These are phyloP conservation scores for Drosophila albomicans DNA, from an alignment of 1,140 invertebrate genomes.

Conservation along the genomic window DNA sequence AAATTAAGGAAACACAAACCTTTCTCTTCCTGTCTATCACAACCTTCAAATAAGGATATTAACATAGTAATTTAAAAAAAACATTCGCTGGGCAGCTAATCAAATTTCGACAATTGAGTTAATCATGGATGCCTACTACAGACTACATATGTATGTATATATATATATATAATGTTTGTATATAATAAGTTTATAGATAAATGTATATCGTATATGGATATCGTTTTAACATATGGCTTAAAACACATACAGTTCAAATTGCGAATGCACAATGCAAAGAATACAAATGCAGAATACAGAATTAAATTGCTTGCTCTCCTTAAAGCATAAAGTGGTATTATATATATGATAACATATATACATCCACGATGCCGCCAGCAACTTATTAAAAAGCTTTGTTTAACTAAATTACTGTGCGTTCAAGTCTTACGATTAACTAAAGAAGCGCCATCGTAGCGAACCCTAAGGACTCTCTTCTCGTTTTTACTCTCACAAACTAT, in stretches of 20 bases:
- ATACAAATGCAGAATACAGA: constrained; percentile 78
- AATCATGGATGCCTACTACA: constrained; percentile 59
- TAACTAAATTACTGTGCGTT: constrained; percentile 76
- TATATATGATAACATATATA: constrained; percentile 9
- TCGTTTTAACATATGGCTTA: constrained; percentile 68
- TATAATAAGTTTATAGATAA: constrained; percentile 41
- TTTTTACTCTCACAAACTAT: constrained; percentile 11
- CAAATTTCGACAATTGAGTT: constrained; percentile 73
- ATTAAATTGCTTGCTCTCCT: constrained; percentile 41
- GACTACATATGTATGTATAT: constrained; percentile 54
- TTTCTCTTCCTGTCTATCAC: constrained; percentile 67
- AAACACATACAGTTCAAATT: constrained; percentile 72
- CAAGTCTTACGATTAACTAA: constrained; percentile 73
- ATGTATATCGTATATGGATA: constrained; percentile 51
- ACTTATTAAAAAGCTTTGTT: constrained; percentile 36
- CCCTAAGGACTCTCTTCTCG: constrained; percentile 53
- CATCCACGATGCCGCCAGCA: constrained; percentile 38
- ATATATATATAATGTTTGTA: constrained; percentile 43
- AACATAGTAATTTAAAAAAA: constrained; percentile 55
- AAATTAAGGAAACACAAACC: constrained; percentile 78
- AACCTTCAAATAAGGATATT: constrained; percentile 76
- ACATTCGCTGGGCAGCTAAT: constrained; percentile 37
- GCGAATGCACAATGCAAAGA: constrained; percentile 73
- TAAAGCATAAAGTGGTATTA: constrained; percentile 43
- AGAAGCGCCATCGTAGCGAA: constrained; percentile 30